Base-by-base conservation (phyloP, 1,140 invertebrate genomes). In the Hyles vespertilio region DNA sequence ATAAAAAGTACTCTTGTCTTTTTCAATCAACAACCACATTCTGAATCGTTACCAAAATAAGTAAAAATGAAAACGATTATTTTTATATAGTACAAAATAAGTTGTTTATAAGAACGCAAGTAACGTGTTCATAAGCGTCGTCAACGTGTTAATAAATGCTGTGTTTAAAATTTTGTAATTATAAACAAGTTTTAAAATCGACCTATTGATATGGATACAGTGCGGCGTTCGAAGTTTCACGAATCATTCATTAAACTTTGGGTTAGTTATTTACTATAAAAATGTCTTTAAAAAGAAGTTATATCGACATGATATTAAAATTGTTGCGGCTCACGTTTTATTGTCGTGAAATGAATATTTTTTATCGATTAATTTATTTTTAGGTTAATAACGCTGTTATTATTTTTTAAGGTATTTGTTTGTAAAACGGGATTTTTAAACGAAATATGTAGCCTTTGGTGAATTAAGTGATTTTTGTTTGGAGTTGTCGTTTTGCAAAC, bases 251-350 rank as follows among this genome's bases (percentile, higher is more conserved):
- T 22, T 22, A 22, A 1, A 22, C 4, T 8, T 8, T 40, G 5
- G 36, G 4, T n/a, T 53, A 58, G 56, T 71, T 67, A 63, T 73
- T 72, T 72, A 70, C 62, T 69, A 69, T 61, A 22, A 74, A 77
- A 75, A 78, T 69, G 65, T 60, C 61, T 74, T 72, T 68, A 61
- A 72, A 77, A 74, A 36, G 12, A 70, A 72, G 76, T 83, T 87
- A 84, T 84, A 84, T 87, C 81, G 59, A 78, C 74, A 81, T 83
- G 84, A 87, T 87, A 87, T 85, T 87, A 87, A 87, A 87, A 84
- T 85, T 81, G 79, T 87, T 87, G 74, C 81, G 76, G 77, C 80
- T 84, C 72, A 77, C 70, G 73, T 68, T 72, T 73, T 76, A 74
- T 72, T 68, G 65, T 74, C 68, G 69, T 32, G 53, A 55, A 55